These are phyloP conservation scores for Zaprionus ghesquierei DNA, from an alignment of 1,140 invertebrate species.

Conservation along the genomic window DNA sequence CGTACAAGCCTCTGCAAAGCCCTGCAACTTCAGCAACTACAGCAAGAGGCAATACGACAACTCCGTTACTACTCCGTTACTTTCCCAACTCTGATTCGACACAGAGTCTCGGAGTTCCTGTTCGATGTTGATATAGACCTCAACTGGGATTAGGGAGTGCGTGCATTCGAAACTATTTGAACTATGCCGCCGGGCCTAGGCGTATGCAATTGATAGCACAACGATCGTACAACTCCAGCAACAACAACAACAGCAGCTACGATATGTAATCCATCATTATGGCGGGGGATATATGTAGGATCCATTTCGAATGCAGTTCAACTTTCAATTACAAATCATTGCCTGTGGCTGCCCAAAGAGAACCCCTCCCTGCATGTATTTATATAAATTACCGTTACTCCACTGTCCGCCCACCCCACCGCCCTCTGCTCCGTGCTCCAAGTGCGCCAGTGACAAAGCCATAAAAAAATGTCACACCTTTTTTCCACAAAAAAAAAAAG, in stretches of 20 bases:
- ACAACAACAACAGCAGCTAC: not conserved
- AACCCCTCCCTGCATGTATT: not conserved
- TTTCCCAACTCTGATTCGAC: constrained; percentile 7
- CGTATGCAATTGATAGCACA: constrained; percentile 33
- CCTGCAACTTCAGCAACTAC: constrained; percentile 30
- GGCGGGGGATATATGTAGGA: not conserved
- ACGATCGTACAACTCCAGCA: not conserved
- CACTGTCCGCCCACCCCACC: no score
- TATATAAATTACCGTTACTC: constrained; percentile 21
- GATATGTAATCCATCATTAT: constrained; percentile 41
- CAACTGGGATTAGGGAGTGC: constrained; percentile 71
- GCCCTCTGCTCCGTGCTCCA: no score
- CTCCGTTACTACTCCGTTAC: not conserved
- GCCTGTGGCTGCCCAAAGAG: not conserved
- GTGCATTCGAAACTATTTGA: constrained; percentile 41
- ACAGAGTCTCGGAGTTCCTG: constrained; percentile 20
- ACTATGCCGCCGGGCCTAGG: constrained; percentile 53
- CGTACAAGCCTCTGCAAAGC: constrained; percentile 44
- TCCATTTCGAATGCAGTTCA: not conserved
- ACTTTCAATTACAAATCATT: constrained; percentile 26
- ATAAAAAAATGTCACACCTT: constrained; percentile 79
- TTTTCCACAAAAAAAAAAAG: constrained; percentile 11
- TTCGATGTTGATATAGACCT: constrained; percentile 69
- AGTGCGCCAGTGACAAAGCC: constrained; percentile 65
- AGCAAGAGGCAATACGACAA: not conserved